Conservation (phyloP, 2,797 vertebrate species). For the Gymnocypris eckloni region DNA sequence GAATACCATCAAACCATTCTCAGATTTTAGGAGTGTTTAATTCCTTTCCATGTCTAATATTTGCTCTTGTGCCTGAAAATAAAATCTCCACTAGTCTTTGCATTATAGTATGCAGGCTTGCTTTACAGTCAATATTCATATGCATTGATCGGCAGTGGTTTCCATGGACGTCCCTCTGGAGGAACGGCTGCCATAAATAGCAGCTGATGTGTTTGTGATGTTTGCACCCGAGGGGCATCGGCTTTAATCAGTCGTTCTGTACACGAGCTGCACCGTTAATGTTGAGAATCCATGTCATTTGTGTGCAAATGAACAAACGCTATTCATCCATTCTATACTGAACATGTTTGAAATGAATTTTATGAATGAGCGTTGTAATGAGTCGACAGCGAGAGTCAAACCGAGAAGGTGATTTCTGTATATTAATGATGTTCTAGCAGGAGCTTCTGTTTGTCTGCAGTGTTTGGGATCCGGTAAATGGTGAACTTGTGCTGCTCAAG, state of each 20-base stretch:
- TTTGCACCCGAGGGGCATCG: slow-evolving; percentile 43
- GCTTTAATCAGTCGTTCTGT: slow-evolving; percentile 42
- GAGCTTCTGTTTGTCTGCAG: background rate
- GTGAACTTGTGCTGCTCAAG: background rate
- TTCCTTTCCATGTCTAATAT: background rate
- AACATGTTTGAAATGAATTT: background rate
- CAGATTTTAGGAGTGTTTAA: background rate
- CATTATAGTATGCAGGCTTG: background rate
- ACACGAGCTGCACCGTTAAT: slow-evolving; percentile 48
- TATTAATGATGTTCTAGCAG: background rate
- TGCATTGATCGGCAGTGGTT: slow-evolving; percentile 24
- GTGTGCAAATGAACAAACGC: background rate
- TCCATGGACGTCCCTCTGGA: slow-evolving; percentile 30
- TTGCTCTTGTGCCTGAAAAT: background rate
- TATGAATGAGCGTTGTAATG: slow-evolving; percentile 3
- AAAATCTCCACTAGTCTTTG: background rate
- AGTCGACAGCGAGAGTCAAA: background rate
- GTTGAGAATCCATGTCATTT: slow-evolving; percentile 30
- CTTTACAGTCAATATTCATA: slow-evolving; percentile 1
- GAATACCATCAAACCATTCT: background rate
- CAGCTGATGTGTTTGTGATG: slow-evolving; percentile 56
- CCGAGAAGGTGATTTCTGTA: background rate
- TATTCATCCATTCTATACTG: background rate
- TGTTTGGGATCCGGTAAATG: background rate
- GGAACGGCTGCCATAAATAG: slow-evolving; percentile 57